A percentile compares a stretch with the other conserved stretches of the same genome.
Conservation (phyloP, 2,797 vertebrate species). For the Phaenicophaeus curvirostris region DNA sequence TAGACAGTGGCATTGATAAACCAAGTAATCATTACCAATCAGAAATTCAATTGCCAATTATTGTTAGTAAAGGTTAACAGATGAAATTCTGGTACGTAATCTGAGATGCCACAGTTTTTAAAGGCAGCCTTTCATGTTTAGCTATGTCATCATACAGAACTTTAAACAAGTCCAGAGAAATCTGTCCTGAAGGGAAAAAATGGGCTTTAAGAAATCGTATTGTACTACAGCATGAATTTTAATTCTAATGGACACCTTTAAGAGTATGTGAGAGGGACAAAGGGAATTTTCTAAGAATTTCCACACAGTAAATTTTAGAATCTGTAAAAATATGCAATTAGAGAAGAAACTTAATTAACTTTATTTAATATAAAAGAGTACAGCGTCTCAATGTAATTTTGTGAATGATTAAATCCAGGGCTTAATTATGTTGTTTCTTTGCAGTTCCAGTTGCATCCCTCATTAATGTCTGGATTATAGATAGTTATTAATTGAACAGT, state of each 20-base stretch:
- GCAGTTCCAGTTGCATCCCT: neutral
- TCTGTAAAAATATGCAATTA: neutral
- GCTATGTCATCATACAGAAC: neutral
- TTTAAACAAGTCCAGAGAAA: neutral
- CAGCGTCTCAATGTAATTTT: neutral
- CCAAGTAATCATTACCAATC: neutral
- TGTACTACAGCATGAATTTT: neutral
- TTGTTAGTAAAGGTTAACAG: neutral
- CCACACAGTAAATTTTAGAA: neutral
- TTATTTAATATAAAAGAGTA: constrained; percentile 11
- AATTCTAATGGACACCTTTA: neutral
- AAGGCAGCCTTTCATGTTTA: neutral
- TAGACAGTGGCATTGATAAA: neutral
- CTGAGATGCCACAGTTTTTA: neutral
- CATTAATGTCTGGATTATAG: constrained; percentile 26
- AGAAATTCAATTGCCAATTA: neutral
- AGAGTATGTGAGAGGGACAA: neutral
- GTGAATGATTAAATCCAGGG: neutral
- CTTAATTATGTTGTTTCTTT: constrained; percentile 38
- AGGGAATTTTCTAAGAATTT: neutral
- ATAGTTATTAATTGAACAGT: constrained; percentile 27
- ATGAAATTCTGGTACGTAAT: neutral
- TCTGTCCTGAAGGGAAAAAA: neutral
- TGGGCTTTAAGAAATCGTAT: neutral
- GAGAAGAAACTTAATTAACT: neutral